These are phyloP conservation scores for Trematomus loennbergii DNA, from an alignment of 2,113 vertebrate genomes.

Conservation along the genomic window DNA sequence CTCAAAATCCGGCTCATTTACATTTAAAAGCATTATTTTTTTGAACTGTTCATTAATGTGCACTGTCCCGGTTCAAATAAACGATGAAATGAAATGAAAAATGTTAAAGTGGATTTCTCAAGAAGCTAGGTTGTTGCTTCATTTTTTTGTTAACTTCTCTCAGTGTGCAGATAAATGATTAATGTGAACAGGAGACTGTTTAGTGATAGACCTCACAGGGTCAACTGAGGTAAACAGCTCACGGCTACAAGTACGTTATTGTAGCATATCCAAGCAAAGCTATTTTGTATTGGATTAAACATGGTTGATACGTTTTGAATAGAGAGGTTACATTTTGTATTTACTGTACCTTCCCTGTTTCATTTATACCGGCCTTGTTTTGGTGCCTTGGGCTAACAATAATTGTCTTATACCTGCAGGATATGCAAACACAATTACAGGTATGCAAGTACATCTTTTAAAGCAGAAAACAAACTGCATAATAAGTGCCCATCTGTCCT, in stretches of 20 bases:
- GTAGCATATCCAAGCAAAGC: neutral
- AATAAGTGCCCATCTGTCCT: neutral
- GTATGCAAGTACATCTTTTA: neutral
- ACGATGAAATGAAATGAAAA: too few relatives aligned
- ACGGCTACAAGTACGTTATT: neutral
- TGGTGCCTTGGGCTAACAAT: neutral
- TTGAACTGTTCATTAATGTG: too few relatives aligned
- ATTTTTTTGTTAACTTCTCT: constrained; percentile 8
- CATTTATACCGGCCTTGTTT: too few relatives aligned
- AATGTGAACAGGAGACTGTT: constrained; percentile 18
- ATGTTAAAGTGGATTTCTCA: constrained; percentile 15
- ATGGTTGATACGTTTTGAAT: neutral
- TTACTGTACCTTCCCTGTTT: neutral
- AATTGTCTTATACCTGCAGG: neutral
- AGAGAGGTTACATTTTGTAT: neutral
- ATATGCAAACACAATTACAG: neutral
- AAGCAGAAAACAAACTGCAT: neutral
- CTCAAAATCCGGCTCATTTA: too few relatives aligned
- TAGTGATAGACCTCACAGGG: neutral
- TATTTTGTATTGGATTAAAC: neutral
- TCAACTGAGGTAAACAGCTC: neutral
- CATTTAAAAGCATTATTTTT: too few relatives aligned
- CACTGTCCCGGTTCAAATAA: too few relatives aligned
- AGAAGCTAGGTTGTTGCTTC: constrained; percentile 7
- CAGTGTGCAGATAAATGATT: constrained; percentile 21